These are phyloP conservation scores for Eurytoma adleriae DNA, from an alignment of 2,888 invertebrate genomes.

Conservation along the genomic window DNA sequence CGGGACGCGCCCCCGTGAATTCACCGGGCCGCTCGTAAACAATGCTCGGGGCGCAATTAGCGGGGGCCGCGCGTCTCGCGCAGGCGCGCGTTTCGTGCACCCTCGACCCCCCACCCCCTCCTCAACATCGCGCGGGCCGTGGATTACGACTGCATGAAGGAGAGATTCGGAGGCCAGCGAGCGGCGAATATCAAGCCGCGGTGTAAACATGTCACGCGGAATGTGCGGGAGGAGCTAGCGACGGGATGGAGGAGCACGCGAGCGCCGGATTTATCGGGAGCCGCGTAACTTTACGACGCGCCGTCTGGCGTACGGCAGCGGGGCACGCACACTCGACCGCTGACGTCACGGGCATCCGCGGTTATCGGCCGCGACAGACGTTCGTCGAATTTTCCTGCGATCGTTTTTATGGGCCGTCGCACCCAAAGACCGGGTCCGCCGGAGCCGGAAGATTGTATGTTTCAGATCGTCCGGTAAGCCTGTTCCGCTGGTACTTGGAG, in stretches of 20 bases:
- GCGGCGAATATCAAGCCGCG: conserved; percentile 13
- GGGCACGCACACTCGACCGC: too few species aligned
- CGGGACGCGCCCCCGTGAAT: conserved; percentile 27
- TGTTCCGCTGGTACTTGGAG: too few species aligned
- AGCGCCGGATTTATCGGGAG: conserved; percentile 45
- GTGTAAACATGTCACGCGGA: conserved; percentile 48
- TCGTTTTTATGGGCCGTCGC: conserved; percentile 13
- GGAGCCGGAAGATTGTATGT: too few species aligned
- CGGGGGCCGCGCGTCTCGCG: conserved; percentile 25
- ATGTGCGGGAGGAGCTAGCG: conserved; percentile 8
- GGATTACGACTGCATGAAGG: conserved; percentile 17
- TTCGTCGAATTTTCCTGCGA: conserved; percentile 48
- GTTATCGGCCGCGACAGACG: conserved; percentile 36
- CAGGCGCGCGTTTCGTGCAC: conserved; percentile 43
- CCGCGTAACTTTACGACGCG: conserved; percentile 41
- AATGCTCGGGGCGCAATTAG: conserved; percentile 44
- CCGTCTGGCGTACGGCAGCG: conserved; percentile 28
- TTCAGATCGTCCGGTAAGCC: too few species aligned
- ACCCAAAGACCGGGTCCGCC: background rate
- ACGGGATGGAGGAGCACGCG: conserved; percentile 1
- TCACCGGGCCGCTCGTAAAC: conserved; percentile 40
- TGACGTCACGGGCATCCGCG: conserved; percentile 17
- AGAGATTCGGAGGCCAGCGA: conserved; percentile 21
- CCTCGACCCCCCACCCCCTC: conserved; percentile 19
- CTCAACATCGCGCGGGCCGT: background rate